Evolutionary conservation across 2,888 invertebrate genomes (phyloP).

Genomic region (Perithous albicinctus): DNA sequence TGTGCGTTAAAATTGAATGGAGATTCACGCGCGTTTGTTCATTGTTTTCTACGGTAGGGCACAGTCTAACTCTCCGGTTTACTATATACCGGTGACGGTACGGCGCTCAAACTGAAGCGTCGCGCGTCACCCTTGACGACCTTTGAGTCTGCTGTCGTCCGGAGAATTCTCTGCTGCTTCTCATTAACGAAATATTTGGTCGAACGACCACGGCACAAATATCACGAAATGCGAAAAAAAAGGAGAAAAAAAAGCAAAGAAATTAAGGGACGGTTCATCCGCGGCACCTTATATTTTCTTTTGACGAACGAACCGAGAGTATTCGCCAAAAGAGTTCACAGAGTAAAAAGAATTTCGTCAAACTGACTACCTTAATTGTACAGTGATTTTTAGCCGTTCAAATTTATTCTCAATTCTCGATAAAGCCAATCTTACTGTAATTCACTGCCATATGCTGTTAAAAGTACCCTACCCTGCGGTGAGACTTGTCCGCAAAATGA

Average conservation of each 20-base stretch:
- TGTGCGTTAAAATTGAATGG: slow-evolving; percentile 65
- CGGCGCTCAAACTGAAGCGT: neutral
- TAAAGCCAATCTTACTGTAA: neutral
- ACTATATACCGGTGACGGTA: slow-evolving; percentile 20
- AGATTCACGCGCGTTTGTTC: slow-evolving; percentile 61
- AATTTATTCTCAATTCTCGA: neutral
- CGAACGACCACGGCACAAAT: slow-evolving; percentile 17
- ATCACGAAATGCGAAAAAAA: slow-evolving; percentile 5
- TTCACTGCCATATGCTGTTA: neutral
- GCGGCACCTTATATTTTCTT: neutral
- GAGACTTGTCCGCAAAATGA: neutral
- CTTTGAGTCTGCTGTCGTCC: slow-evolving; percentile 42
- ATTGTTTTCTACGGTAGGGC: slow-evolving; percentile 48
- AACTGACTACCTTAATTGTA: neutral
- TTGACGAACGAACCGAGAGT: neutral
- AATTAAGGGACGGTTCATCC: slow-evolving; percentile 27
- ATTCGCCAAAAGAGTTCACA: too few species aligned
- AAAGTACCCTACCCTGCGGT: neutral
- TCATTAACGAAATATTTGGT: slow-evolving; percentile 63
- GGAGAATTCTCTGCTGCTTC: slow-evolving; percentile 26
- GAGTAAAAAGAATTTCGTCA: neutral
- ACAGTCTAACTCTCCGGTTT: slow-evolving; percentile 31
- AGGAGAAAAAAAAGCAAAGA: slow-evolving; percentile 5
- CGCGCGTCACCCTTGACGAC: slow-evolving; percentile 30
- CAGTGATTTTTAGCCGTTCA: neutral